Evolutionary conservation across 1,140 invertebrate genomes (phyloP).

Genomic region (Lordiphosa mommai): DNA sequence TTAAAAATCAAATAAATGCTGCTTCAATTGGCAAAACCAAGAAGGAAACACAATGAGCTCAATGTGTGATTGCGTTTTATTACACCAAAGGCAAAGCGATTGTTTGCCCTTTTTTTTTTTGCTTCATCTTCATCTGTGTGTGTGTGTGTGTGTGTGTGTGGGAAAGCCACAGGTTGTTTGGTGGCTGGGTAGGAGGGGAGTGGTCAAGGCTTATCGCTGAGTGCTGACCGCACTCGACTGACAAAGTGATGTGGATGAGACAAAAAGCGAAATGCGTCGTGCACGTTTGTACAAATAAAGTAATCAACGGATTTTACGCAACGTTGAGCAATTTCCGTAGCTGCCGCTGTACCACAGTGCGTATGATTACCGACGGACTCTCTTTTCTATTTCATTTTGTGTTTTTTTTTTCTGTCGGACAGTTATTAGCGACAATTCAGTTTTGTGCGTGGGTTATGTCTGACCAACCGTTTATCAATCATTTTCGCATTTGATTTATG

Average conservation of each 20-base stretch:
- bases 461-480: conserved; percentile 61
- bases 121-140: background rate
- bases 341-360: conserved; percentile 28
- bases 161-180: conserved; percentile 59
- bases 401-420: conserved; percentile 5
- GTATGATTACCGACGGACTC: conserved; percentile 48
- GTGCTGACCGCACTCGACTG: conserved; percentile 25
- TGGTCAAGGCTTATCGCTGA: conserved; percentile 37
- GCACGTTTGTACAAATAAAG: conserved; percentile 67
- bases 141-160: background rate
- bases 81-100: conserved; percentile 24
- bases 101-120: conserved; percentile 39
- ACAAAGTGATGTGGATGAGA: conserved; percentile 16
- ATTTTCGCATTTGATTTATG: conserved; percentile 69
- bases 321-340: conserved; percentile 45
- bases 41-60: conserved; percentile 26
- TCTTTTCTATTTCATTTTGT: conserved; percentile 15
- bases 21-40: conserved; percentile 29
- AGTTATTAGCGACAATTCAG: conserved; percentile 43
- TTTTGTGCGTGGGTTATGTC: conserved; percentile 4
- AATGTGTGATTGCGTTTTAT: conserved; percentile 36
- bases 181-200: background rate
- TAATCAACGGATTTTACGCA: conserved; percentile 77
- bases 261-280: conserved; percentile 24
- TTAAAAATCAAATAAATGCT: conserved; percentile 62